phyloP scores from a whole-genome alignment of 2,113 vertebrate species.

The Varanus salvator region DNA sequence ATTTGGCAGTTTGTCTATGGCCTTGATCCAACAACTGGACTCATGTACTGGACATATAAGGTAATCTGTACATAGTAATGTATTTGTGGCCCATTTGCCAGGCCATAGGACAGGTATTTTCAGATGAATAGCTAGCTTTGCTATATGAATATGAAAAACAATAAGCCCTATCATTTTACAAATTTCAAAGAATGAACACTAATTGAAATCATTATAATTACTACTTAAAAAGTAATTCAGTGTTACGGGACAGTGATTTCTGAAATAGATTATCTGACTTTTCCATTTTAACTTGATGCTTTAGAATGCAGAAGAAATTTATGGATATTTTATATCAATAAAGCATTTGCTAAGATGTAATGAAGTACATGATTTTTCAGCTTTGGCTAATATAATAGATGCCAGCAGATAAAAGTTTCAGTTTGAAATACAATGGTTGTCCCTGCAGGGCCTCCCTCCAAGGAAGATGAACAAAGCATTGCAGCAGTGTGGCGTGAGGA shows the following conservation, averaged over 20 bases:
- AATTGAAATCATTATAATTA: conserved; percentile 7
- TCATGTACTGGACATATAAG: not conserved
- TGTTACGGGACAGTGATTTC: conserved; percentile 25
- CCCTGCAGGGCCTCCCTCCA: not conserved
- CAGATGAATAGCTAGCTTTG: not conserved
- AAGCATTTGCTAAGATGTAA: conserved; percentile 22
- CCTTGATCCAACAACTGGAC: not conserved
- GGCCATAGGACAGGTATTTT: not conserved
- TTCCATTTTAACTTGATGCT: not conserved
- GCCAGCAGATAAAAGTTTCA: conserved; percentile 5
- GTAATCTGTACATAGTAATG: not conserved
- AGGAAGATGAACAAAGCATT: not conserved
- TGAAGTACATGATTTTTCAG: conserved; percentile 13
- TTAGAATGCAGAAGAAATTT: not conserved
- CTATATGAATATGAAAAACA: not conserved
- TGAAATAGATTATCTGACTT: conserved; percentile 25
- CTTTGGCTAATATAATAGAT: not conserved
- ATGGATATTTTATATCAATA: conserved; percentile 1
- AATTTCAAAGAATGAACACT: conserved; percentile 7
- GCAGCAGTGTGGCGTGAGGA: not conserved
- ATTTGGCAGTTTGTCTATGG: not conserved
- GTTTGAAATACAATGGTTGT: conserved; percentile 5
- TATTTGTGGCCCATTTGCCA: conserved; percentile 17
- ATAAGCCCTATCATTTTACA: not conserved
- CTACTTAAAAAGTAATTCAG: conserved; percentile 14